These are phyloP conservation scores for Drosophila busckii DNA, from an alignment of 1,140 invertebrate species.

Conservation along the genomic window DNA sequence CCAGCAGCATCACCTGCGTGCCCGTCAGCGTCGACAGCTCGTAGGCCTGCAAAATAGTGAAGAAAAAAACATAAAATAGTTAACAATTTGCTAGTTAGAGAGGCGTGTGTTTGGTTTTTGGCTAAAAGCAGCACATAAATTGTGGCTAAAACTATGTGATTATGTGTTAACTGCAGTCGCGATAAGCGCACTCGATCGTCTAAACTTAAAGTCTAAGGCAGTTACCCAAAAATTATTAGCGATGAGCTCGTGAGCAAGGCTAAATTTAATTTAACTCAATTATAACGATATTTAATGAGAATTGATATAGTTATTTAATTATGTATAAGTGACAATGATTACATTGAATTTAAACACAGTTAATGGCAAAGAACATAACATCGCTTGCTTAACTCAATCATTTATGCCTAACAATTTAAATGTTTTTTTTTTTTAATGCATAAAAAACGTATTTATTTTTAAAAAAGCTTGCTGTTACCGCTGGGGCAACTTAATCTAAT, in stretches of 20 bases:
- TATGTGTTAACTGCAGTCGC: constrained; percentile 47
- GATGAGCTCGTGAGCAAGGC: constrained; percentile 34
- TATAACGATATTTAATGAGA: neutral
- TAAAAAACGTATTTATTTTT: too few species aligned
- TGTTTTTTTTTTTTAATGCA: too few species aligned
- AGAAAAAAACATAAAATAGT: constrained; percentile 10
- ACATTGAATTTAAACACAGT: too few species aligned
- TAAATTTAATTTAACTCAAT: neutral
- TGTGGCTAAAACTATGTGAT: constrained; percentile 64
- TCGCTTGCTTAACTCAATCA: too few species aligned
- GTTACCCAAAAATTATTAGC: constrained; percentile 24
- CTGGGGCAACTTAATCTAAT: too few species aligned
- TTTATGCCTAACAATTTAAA: too few species aligned
- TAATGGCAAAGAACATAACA: too few species aligned
- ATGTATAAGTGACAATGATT: too few species aligned
- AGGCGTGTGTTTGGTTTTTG: neutral
- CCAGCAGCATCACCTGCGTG: constrained; percentile 98
- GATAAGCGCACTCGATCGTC: constrained; percentile 38
- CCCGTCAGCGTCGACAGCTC: constrained; percentile 99
- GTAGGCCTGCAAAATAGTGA: constrained; percentile 88
- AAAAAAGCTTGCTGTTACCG: too few species aligned
- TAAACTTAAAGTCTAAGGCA: constrained; percentile 11
- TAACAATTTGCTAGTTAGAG: too few species aligned
- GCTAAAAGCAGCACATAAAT: constrained; percentile 60
- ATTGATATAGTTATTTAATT: too few species aligned